Evolutionary conservation across 1,140 invertebrate genomes (phyloP).

Genomic region (Orussus abietinus): DNA sequence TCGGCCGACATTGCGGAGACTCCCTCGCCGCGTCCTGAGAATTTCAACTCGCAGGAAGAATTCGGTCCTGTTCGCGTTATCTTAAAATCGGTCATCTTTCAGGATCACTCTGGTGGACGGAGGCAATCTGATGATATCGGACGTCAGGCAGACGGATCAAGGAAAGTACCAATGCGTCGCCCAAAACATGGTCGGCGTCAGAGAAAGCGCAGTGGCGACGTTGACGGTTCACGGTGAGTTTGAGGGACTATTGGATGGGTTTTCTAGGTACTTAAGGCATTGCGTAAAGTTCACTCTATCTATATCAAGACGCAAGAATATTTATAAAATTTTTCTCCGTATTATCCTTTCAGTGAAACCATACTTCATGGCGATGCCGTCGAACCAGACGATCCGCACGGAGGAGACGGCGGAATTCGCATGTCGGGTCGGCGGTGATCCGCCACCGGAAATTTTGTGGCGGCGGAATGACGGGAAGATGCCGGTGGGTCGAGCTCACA

Average conservation of each 20-base stretch:
- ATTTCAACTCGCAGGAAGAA: too few species aligned
- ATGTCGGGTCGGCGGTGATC: conserved; percentile 86
- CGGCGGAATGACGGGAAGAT: conserved; percentile 81
- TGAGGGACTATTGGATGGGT: conserved; percentile 1
- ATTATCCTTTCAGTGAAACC: conserved; percentile 80
- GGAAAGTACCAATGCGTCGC: conserved; percentile 84
- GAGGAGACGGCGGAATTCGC: conserved; percentile 81
- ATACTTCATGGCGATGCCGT: conserved; percentile 78
- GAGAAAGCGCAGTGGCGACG: conserved; percentile 69
- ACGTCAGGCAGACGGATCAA: conserved; percentile 76
- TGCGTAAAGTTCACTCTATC: too few species aligned
- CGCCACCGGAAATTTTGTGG: conserved; percentile 85
- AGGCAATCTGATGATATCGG: conserved; percentile 79
- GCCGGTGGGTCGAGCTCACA: conserved; percentile 69
- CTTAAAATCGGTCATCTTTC: conserved; percentile 30
- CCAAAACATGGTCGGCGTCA: conserved; percentile 78
- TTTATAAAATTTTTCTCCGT: too few species aligned
- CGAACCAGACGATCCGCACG: conserved; percentile 76
- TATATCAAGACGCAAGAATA: too few species aligned
- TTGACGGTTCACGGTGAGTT: conserved; percentile 78
- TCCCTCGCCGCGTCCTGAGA: too few species aligned
- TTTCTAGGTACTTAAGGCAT: too few species aligned
- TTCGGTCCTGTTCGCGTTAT: too few species aligned
- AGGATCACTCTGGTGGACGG: conserved; percentile 76
- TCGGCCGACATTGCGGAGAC: too few species aligned